Base-by-base conservation (phyloP, 2,797 vertebrate species). In the Sebastes hubbsi region DNA sequence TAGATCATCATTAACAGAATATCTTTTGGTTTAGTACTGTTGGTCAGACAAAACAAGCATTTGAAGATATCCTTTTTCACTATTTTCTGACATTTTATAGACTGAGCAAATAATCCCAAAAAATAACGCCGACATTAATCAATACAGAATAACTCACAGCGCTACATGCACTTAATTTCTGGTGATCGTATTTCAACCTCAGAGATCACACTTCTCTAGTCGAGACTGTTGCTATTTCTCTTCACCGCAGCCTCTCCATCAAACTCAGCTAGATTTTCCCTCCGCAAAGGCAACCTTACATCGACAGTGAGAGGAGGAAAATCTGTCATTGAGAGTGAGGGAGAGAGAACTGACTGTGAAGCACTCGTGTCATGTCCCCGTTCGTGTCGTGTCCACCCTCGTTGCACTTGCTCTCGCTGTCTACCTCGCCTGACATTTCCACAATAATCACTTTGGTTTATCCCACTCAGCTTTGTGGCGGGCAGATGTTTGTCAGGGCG, bases 401-500 rank as follows among this genome's bases (percentile, higher is more conserved):
- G 87, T 92, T 87, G 81, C 82, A 66, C 83, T 84, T 32, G 81
- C 83, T 88, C 91, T 88, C 81, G 36, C 80, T 81, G 88, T 90
- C 94, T 94, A 83, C 84, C 84, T 91, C 83, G 90, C 89, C 85
- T 85, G 91, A 87, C 93, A 92, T 94, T 94, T 94, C 93, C 90
- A 92, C 93, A 92, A 91, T 95, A 96, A 96, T 96, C 94, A 92
- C 91, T 93, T 94, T 89, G 93, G 93, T 94, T 95, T 95, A 93
- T 95, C 94, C 93, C 91, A 93, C 91, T 93, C 89, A 83, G 88
- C 93, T 93, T 83, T 83, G 78, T 79, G 85, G 20, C 16, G 88
- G 90, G 86, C 94, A 95, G 95, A 95, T 96, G 96, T 94, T 96
- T 93, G 91, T 91, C 92, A 89, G 83, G 90, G 80, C 91, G 85